These are phyloP conservation scores for Ovibos moschatus DNA, from an alignment of 2,113 vertebrate species.

Conservation along the genomic window DNA sequence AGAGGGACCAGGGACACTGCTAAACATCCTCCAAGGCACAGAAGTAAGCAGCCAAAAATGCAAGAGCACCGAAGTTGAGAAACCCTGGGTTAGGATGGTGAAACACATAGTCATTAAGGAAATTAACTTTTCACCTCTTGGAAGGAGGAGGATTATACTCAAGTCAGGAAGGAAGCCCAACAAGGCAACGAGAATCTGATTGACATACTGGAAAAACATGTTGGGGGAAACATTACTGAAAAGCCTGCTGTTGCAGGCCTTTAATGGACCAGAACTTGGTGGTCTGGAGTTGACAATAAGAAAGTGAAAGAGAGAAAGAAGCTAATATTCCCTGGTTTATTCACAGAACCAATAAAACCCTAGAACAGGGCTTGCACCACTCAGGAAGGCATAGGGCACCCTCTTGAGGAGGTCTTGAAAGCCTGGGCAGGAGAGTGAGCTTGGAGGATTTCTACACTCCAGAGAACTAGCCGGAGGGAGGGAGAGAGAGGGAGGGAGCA, in stretches of 20 bases:
- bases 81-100: not conserved
- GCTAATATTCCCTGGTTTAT: not conserved
- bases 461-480: not conserved
- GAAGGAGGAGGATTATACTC: not conserved
- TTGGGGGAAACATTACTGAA: not conserved
- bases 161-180: not conserved
- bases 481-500: too few relatives aligned
- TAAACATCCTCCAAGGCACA: not conserved
- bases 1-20: not conserved
- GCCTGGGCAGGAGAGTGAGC: not conserved
- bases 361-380: not conserved
- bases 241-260: not conserved
- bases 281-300: not conserved
- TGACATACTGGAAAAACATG: not conserved
- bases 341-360: not conserved
- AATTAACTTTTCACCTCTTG: not conserved
- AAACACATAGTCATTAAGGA: not conserved
- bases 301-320: not conserved
- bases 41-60: not conserved
- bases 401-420: not conserved
- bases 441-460: not conserved
- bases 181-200: rapidly evolving
- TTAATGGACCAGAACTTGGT: not conserved
- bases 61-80: rapidly evolving
- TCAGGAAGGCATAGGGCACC: not conserved